A percentile compares a stretch with the other conserved stretches of the same genome.
Conservation (phyloP, 2,888 invertebrate genomes). For the Watsonalla cultraria region DNA sequence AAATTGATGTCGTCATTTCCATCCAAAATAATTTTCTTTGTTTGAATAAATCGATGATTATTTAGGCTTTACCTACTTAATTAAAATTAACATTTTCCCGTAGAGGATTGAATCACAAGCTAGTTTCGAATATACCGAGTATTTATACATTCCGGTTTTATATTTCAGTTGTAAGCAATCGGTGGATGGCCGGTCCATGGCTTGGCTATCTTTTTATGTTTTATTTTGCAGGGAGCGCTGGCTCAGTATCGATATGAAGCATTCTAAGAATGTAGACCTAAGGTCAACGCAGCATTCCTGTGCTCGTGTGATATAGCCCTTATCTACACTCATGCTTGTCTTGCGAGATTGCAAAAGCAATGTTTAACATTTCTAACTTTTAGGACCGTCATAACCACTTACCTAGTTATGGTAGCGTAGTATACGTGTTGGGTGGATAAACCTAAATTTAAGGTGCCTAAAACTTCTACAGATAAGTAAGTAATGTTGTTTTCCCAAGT, state of each 20-base stretch:
- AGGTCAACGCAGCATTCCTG: conserved; percentile 11
- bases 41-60: too few relatives aligned
- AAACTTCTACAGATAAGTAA: too few relatives aligned
- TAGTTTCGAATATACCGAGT: neutral
- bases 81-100: too few relatives aligned
- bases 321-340: neutral
- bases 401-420: neutral
- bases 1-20: too few relatives aligned
- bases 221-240: conserved; percentile 20
- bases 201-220: conserved; percentile 8
- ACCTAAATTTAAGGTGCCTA: neutral
- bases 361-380: conserved; percentile 1
- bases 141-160: conserved; percentile 1
- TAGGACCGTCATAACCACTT: neutral
- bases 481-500: too few relatives aligned
- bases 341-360: neutral
- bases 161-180: too few relatives aligned
- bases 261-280: conserved; percentile 20
- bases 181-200: neutral
- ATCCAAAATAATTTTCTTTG: too few relatives aligned
- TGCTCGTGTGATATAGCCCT: neutral
- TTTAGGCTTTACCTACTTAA: too few relatives aligned
- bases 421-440: neutral
- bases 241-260: conserved; percentile 14
- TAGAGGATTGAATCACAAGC: too few relatives aligned